These are phyloP conservation scores for Sesamia nonagrioides DNA, from an alignment of 1,140 invertebrate genomes.

Conservation along the genomic window DNA sequence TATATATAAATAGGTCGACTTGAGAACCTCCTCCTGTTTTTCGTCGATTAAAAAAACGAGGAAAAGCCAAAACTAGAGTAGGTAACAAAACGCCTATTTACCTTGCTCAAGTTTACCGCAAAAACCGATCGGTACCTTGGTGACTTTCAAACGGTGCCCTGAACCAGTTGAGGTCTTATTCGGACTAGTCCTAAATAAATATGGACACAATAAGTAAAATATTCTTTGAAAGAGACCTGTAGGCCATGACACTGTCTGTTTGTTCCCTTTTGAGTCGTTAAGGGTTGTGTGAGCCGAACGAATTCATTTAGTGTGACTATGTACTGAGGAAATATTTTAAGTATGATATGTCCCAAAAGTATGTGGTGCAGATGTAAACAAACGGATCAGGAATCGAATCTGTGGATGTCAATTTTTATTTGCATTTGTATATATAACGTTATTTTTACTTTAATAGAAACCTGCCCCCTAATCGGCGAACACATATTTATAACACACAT, in stretches of 20 bases:
- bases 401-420: no score
- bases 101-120: background rate
- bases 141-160: background rate
- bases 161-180: background rate
- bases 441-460: no score
- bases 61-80: background rate
- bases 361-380: no score
- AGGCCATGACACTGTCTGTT: background rate
- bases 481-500: no score
- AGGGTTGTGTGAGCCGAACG: background rate
- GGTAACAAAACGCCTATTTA: background rate
- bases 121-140: background rate
- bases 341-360: no score
- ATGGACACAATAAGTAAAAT: constrained; percentile 30
- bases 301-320: background rate
- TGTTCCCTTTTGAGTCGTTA: background rate
- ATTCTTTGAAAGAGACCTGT: constrained; percentile 36
- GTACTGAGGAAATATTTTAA: background rate
- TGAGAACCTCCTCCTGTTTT: no score
- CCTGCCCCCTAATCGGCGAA: no score
- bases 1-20: no score
- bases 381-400: no score
- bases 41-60: no score
- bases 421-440: no score
- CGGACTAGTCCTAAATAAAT: constrained; percentile 20